A percentile compares a stretch with the other conserved stretches of the same genome.
Conservation (phyloP, 2,797 vertebrate genomes). For the Remorina albescens region DNA sequence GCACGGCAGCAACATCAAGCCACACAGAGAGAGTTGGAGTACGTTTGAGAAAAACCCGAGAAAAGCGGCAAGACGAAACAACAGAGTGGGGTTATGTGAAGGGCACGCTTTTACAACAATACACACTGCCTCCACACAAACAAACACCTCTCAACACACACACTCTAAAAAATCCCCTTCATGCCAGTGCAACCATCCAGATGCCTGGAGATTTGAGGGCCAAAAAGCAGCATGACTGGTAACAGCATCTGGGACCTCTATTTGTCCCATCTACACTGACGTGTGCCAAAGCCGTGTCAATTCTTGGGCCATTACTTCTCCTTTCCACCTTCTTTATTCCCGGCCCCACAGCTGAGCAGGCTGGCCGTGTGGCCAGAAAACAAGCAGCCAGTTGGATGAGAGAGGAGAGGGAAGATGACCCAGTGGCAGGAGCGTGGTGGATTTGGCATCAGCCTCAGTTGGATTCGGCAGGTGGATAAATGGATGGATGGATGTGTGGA, state of each 20-base stretch:
- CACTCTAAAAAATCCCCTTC: constrained; percentile 12
- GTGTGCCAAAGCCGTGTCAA: constrained; percentile 33
- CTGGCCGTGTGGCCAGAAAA: constrained; percentile 21
- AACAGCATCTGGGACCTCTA: constrained; percentile 44
- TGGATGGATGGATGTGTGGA: not conserved
- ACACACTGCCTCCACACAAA: constrained; percentile 15
- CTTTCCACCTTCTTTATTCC: constrained; percentile 30
- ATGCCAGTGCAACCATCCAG: constrained; percentile 32
- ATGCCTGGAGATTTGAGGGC: constrained; percentile 34
- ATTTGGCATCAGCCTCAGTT: constrained; percentile 8
- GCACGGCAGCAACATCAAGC: not conserved
- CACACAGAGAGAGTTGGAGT: not conserved
- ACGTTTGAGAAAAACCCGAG: constrained; percentile 9
- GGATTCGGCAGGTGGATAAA: not conserved
- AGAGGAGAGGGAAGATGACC: constrained; percentile 22
- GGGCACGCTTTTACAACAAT: not conserved
- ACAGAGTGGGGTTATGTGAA: constrained; percentile 14
- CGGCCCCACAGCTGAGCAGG: constrained; percentile 30
- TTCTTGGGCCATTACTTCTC: constrained; percentile 27
- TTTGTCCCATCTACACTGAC: constrained; percentile 38
- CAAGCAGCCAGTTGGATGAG: constrained; percentile 46
- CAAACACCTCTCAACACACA: constrained; percentile 13
- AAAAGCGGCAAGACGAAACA: constrained; percentile 23
- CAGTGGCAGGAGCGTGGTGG: not conserved
- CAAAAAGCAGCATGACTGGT: constrained; percentile 38